Base-by-base conservation (phyloP, 2,113 vertebrate species). In the Colossoma macropomum region DNA sequence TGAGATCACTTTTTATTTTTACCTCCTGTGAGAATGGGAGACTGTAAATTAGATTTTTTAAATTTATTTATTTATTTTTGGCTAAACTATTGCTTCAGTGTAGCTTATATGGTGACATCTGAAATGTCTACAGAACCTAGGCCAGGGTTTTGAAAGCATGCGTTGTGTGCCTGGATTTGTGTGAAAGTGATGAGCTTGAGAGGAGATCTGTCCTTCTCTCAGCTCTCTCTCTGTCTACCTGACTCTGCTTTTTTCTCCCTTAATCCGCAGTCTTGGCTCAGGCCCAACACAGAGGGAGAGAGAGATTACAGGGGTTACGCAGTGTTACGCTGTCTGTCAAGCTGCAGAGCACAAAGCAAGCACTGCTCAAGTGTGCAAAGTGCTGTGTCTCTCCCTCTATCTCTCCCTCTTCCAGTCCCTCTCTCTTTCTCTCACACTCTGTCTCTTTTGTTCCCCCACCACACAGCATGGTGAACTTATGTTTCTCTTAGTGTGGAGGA, bases 231-330 rank as follows among this genome's bases (percentile, higher is more conserved):
- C 32, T 69, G 32, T 80, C 52, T 63, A 48, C 38, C 27, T 73
- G 56, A 73, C 54, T 15, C 34, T 50, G 28, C 25, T 41, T 79
- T 73, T 54, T 62, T 62, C 59, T n/a, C 38, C 54, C 12, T 48
- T 63, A 81, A 65, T 84, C 75, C 32, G 28, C 68, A 50, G 66
- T 65, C 56, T 78, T 28, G 54, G 68, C 56, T 84, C 16, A 32
- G 38, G 41, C 34, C 56, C 74, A 73, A 32, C 17, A 38, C 2
- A 23, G 21, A 52, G 30, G 32, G 17, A 60, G 34, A 59, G 80
- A 68, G 19, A 77, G 69, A 81, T 83, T 78, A 77, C 30, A 76
- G 81, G 62, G 50, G 34, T 68, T 45, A 71, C 27, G 30, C 32
- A 83, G 62, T 82, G 63, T 45, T 69, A 16, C n/a, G 7, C 16